Conservation (phyloP, 92 coral and sea anemone genomes). For the Ricordea florida region DNA sequence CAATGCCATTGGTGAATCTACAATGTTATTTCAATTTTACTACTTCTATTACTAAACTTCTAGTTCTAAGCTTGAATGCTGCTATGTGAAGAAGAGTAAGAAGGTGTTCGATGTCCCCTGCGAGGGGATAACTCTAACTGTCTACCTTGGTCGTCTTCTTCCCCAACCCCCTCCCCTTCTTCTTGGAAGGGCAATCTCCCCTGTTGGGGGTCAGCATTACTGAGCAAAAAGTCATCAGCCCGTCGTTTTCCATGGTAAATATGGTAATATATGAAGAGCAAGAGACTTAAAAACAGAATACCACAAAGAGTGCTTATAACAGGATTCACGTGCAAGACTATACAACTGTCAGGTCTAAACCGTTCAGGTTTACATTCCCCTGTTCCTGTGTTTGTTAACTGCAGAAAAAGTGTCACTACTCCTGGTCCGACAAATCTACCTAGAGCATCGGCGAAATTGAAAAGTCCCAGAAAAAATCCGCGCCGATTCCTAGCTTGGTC, state of each 20-base stretch:
- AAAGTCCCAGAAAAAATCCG: conserved; percentile 85
- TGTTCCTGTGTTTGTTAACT: conserved; percentile 31
- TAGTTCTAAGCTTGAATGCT: conserved; percentile 26
- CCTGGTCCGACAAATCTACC: conserved; percentile 94
- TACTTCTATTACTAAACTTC: too few relatives aligned
- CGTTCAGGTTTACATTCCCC: conserved; percentile 36
- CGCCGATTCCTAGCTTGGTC: conserved; percentile 95
- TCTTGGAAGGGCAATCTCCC: conserved; percentile 33
- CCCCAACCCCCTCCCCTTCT: not conserved
- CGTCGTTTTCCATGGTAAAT: conserved; percentile 74
- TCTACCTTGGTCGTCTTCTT: not conserved
- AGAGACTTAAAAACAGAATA: conserved; percentile 32
- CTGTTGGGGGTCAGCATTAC: conserved; percentile 9
- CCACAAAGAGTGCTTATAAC: conserved; percentile 74
- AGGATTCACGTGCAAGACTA: conserved; percentile 68
- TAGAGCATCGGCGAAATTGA: conserved; percentile 88
- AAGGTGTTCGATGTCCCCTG: conserved; percentile 10
- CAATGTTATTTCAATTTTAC: too few relatives aligned
- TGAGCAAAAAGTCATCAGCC: conserved; percentile 25
- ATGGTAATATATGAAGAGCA: conserved; percentile 77
- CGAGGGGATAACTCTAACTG: conserved; percentile 28
- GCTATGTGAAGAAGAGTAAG: conserved; percentile 9
- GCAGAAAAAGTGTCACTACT: conserved; percentile 64
- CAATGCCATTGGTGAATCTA: too few relatives aligned
- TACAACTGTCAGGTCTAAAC: conserved; percentile 49